Evolutionary conservation across 2,888 invertebrate genomes (phyloP).

Genomic region (Hololepta plana): DNA sequence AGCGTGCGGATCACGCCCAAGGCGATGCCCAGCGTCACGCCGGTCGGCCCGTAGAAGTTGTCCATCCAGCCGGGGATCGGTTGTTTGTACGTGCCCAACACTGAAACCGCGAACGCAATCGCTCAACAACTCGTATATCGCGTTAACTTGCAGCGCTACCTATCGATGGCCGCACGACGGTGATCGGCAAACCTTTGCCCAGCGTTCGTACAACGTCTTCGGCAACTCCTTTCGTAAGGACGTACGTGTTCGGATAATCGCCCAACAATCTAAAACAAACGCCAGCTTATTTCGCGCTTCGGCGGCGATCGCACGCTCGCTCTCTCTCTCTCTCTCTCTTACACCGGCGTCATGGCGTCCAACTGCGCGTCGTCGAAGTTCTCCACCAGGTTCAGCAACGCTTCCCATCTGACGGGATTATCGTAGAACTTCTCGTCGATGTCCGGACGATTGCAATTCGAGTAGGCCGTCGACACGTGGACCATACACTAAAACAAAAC

Average conservation of each 20-base stretch:
- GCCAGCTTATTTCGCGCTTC: constrained; percentile 2
- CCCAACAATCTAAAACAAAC: constrained; percentile 26
- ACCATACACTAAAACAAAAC: constrained; percentile 28
- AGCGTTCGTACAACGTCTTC: constrained; percentile 41
- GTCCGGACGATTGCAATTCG: constrained; percentile 35
- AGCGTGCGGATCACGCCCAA: constrained; percentile 45
- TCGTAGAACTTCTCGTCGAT: constrained; percentile 38
- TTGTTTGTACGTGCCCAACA: constrained; percentile 49
- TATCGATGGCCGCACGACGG: constrained; percentile 51
- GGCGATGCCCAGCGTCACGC: constrained; percentile 27
- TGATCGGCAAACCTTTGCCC: constrained; percentile 37
- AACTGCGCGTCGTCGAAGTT: constrained; percentile 26
- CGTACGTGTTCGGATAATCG: constrained; percentile 53
- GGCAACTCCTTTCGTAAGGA: constrained; percentile 52
- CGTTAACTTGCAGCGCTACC: constrained; percentile 26
- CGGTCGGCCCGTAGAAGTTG: constrained; percentile 80
- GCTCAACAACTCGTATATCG: not conserved
- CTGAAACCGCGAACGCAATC: constrained; percentile 23
- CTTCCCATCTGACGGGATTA: constrained; percentile 22
- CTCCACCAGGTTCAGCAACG: constrained; percentile 26
- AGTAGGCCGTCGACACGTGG: constrained; percentile 47
- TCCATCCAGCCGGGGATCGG: constrained; percentile 80
- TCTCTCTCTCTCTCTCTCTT: constrained; percentile 11
- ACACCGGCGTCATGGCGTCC: constrained; percentile 18
- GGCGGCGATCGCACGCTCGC: no score